phyloP scores from a whole-genome alignment of 2,888 invertebrate species.

The Drosophila setosimentum region DNA sequence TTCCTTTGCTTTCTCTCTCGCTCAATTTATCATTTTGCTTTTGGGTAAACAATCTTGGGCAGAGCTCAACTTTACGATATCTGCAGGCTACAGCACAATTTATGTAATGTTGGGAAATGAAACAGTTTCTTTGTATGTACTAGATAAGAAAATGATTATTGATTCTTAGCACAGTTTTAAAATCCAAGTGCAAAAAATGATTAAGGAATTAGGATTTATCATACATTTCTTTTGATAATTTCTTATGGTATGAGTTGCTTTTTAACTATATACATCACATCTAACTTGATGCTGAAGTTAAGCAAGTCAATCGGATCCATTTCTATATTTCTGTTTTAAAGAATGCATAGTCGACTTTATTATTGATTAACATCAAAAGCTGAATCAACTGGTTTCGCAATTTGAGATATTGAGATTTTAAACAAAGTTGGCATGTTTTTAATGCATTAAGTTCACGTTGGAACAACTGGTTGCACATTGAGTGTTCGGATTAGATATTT shows the following conservation, averaged over 20 bases:
- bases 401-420: too few species aligned
- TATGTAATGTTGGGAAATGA: slow-evolving; percentile 27
- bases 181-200: neutral
- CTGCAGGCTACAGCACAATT: slow-evolving; percentile 22
- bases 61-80: slow-evolving; percentile 9
- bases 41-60: slow-evolving; percentile 28
- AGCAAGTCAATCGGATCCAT: neutral
- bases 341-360: neutral
- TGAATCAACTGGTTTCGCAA: too few species aligned
- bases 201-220: neutral
- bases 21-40: slow-evolving; percentile 72
- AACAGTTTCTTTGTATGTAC: neutral
- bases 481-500: fast-evolving
- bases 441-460: fast-evolving
- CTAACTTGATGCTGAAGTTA: neutral
- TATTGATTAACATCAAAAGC: too few species aligned
- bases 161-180: neutral
- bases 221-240: neutral
- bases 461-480: neutral
- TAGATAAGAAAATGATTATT: neutral
- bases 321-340: neutral
- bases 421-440: fast-evolving
- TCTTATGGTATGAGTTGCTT: neutral
- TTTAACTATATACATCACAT: neutral
- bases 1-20: slow-evolving; percentile 65